These are phyloP conservation scores for Acleris sparsana DNA, from an alignment of 2,888 invertebrate species.

Conservation along the genomic window DNA sequence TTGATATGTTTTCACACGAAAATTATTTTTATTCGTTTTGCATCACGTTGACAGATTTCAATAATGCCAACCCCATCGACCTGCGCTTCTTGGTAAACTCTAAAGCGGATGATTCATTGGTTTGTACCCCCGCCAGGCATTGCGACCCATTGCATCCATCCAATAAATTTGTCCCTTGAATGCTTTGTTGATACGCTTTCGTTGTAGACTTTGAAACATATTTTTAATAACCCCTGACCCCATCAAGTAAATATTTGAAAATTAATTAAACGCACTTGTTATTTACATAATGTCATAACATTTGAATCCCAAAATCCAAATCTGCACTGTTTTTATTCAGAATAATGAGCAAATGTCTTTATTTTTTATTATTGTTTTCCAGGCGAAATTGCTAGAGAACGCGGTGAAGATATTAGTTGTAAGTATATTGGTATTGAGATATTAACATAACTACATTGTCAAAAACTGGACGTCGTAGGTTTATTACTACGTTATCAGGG, in stretches of 20 bases:
- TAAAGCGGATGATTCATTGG: constrained; percentile 78
- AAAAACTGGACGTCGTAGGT: no score
- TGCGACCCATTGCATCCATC: constrained; percentile 70
- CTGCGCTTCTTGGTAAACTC: constrained; percentile 83
- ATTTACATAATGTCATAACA: background rate
- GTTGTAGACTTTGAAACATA: constrained; percentile 63
- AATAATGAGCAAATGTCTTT: background rate
- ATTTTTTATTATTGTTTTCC: constrained; percentile 56
- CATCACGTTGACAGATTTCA: constrained; percentile 58
- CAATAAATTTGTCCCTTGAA: constrained; percentile 57
- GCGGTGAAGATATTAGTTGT: constrained; percentile 90
- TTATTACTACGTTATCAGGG: no score
- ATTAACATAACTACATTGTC: background rate
- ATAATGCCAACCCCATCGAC: constrained; percentile 60
- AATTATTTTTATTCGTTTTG: constrained; percentile 54
- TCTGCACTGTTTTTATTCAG: background rate
- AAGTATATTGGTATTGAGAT: constrained; percentile 72
- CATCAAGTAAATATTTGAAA: constrained; percentile 11
- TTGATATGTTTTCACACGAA: constrained; percentile 27
- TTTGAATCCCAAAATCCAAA: background rate
- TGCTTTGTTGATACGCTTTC: constrained; percentile 70
- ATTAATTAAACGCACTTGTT: background rate
- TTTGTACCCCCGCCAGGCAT: constrained; percentile 75
- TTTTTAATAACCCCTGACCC: constrained; percentile 11
- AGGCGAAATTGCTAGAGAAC: constrained; percentile 90